Evolutionary conservation across 2,888 invertebrate species (phyloP), one percentile per base, ranked within the genome.

Genomic region (Epistrophella euchroma): DNA sequence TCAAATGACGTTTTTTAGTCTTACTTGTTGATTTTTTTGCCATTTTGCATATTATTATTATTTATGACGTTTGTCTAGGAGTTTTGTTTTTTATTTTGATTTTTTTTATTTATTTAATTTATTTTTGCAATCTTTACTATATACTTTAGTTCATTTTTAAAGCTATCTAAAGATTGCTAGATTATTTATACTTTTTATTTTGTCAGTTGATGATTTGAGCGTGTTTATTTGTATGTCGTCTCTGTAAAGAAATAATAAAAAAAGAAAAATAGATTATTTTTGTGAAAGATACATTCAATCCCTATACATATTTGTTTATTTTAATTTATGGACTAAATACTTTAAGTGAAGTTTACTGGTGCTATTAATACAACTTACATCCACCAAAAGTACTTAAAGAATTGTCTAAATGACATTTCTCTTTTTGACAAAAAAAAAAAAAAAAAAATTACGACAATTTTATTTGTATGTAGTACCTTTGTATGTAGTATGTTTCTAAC

Each of bases 241-340:
- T 73, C 85, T 85, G 80, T 35, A 85, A 84, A 37, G 11, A 47
- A n/a, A 76, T 43, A 17, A 32, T 17, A 32, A n/a, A 37, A 62
- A n/a, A 43, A 72, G 40, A 40, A 35, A 11, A 43, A 32, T 0
- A 72, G 2, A 58, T 72, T 58, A 60, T 15, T 58, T 45, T 35
- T 35, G n/a, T 47, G 22, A 28, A 15, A 71, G 17, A 43, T 43
- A 45, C 19, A 72, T 9, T 35, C 17, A 19, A 32, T 17, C 13
- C 40, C 13, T 71, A 19, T 56, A n/a, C n/a, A n/a, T n/a, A 43
- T 55, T 55, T 43, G 15, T 56, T 56, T 28, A 17, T 64, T 15
- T 72, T 81, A 77, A 82, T 77, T 86, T 77, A 77, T 86, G 81
- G 77, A 82, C 82, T 78, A 82, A 78, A 86, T 86, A 78, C 74